phyloP scores from a whole-genome alignment of 1,140 invertebrate genomes.

The Metopolophium dirhodum region DNA sequence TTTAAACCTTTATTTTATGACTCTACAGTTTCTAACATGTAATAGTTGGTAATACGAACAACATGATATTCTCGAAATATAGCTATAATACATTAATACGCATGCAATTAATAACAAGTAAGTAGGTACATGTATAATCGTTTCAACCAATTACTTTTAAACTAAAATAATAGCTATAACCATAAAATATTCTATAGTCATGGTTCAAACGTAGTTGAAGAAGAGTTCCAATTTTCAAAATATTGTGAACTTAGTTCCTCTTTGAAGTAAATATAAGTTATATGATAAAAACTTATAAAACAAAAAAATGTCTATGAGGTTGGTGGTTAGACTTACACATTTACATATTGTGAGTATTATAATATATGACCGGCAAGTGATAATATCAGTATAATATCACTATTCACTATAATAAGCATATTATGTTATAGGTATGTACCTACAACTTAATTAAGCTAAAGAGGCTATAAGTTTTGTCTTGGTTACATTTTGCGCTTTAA shows the following conservation, averaged over 20 bases:
- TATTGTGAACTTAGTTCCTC: background rate
- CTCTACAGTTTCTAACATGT: no score
- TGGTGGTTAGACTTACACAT: background rate
- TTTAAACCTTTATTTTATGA: no score
- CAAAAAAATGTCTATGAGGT: background rate
- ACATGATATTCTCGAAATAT: no score
- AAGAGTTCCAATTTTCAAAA: no score
- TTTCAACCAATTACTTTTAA: no score
- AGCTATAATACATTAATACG: no score
- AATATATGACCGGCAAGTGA: background rate
- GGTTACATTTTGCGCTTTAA: background rate
- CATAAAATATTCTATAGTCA: no score
- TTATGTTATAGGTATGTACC: background rate
- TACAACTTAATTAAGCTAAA: background rate
- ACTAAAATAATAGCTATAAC: no score
- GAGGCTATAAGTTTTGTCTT: background rate
- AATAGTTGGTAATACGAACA: no score
- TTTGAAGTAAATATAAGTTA: background rate
- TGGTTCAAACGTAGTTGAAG: no score
- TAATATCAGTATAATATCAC: background rate
- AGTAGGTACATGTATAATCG: no score
- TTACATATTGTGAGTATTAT: background rate
- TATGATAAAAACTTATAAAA: background rate
- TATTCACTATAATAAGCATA: background rate
- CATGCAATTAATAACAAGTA: no score